These are phyloP conservation scores for Muscicapa comitata DNA, from an alignment of 2,797 vertebrate genomes.

Conservation along the genomic window DNA sequence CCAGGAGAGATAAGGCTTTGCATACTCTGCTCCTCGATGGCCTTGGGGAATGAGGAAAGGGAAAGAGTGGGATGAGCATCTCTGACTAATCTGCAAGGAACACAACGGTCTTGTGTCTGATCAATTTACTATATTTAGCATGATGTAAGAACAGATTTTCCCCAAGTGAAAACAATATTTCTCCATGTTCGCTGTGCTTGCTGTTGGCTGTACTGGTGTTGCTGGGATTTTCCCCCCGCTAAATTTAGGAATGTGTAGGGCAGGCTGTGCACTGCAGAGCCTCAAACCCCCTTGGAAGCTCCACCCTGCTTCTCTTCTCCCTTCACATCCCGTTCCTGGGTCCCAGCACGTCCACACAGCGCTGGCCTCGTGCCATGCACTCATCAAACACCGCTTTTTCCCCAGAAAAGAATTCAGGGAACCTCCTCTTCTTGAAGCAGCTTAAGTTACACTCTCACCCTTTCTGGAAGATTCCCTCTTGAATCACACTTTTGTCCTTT, in stretches of 20 bases:
- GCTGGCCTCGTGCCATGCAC: rapidly evolving
- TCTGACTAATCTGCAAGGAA: conserved; percentile 11
- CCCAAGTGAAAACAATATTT: not conserved
- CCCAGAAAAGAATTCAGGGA: not conserved
- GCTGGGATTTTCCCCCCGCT: not conserved
- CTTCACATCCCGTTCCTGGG: rapidly evolving
- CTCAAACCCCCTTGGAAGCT: not conserved
- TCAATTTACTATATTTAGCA: not conserved
- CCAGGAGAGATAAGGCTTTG: not conserved
- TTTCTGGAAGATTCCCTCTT: conserved; percentile 4
- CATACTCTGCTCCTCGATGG: not conserved
- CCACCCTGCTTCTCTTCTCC: not conserved
- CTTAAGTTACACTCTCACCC: not conserved
- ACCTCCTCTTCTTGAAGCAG: not conserved
- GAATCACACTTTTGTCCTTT: not conserved
- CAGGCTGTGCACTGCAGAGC: not conserved
- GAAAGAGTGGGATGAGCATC: not conserved
- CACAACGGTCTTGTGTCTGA: not conserved
- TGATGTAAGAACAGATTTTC: not conserved
- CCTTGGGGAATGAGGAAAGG: conserved; percentile 16
- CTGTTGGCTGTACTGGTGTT: rapidly evolving
- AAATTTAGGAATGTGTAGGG: not conserved
- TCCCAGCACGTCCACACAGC: rapidly evolving
- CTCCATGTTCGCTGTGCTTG: rapidly evolving
- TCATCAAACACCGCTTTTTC: not conserved